These are phyloP conservation scores for Dromiciops gliroides DNA, from an alignment of 2,113 vertebrate species.

Conservation along the genomic window DNA sequence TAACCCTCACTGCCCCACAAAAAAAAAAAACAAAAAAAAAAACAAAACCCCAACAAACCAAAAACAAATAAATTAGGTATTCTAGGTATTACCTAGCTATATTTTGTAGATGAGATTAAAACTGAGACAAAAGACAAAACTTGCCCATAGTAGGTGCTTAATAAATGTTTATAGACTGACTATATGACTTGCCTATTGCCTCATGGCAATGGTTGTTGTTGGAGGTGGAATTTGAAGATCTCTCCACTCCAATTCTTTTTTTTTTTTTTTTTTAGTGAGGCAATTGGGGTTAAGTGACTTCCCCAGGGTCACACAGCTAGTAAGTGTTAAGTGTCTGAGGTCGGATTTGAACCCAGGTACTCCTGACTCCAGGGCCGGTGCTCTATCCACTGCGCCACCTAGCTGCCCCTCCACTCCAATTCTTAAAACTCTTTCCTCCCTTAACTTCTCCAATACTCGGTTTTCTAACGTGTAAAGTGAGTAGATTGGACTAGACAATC, in stretches of 20 bases:
- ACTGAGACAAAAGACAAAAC: neutral
- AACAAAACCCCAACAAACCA: too few relatives aligned
- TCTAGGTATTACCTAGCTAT: neutral
- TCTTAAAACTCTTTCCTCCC: neutral
- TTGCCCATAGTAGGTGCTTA: neutral
- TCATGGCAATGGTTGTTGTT: neutral
- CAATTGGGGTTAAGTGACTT: too few relatives aligned
- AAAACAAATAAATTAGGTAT: neutral
- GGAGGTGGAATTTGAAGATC: neutral
- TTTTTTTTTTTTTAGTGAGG: too few relatives aligned
- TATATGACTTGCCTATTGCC: neutral
- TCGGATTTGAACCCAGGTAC: too few relatives aligned
- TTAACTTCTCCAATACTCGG: neutral
- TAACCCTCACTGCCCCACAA: too few relatives aligned
- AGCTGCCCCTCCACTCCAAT: too few relatives aligned
- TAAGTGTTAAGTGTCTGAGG: too few relatives aligned
- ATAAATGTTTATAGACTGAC: neutral
- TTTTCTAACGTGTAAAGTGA: neutral
- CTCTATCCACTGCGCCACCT: too few relatives aligned
- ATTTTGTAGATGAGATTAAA: neutral
- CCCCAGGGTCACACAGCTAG: too few relatives aligned
- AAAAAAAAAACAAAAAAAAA: too few relatives aligned
- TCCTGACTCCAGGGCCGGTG: too few relatives aligned
- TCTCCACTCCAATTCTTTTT: too few relatives aligned
- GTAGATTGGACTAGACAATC: neutral